Conservation (phyloP, 2,797 vertebrate genomes). For the Scarus forsteni region DNA sequence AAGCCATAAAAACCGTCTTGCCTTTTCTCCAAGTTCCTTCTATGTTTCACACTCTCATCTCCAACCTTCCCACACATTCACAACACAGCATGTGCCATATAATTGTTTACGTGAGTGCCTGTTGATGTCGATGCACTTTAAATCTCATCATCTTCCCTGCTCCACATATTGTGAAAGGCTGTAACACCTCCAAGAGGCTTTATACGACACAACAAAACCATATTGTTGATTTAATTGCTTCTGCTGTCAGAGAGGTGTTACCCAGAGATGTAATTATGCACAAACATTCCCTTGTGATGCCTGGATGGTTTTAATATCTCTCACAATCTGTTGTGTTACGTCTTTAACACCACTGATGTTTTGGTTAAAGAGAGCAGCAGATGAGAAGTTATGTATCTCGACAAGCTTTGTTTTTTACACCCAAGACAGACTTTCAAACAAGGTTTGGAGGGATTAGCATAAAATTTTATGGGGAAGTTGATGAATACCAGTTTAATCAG, state of each 20-base stretch:
- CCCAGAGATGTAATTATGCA: slow-evolving; percentile 38
- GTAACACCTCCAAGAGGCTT: slow-evolving; percentile 6
- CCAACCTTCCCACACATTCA: not conserved
- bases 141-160: slow-evolving; percentile 7
- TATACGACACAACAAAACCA: not conserved
- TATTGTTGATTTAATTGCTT: slow-evolving; percentile 40
- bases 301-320: slow-evolving; percentile 23
- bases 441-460: not conserved
- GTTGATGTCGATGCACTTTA: slow-evolving; percentile 2
- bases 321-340: slow-evolving; percentile 17
- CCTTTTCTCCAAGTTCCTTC: not conserved
- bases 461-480: not conserved
- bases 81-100: not conserved
- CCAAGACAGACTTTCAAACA: not conserved
- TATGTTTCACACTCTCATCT: not conserved
- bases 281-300: slow-evolving; percentile 29
- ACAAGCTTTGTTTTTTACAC: not conserved
- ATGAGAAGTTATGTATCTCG: not conserved
- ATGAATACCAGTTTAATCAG: not conserved
- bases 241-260: slow-evolving; percentile 35
- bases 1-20: not conserved
- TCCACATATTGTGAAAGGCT: slow-evolving; percentile 19
- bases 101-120: not conserved
- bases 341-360: not conserved
- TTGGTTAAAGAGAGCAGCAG: not conserved